phyloP scores from a whole-genome alignment of 1,140 invertebrate species.

The Eufriesea mexicana region DNA sequence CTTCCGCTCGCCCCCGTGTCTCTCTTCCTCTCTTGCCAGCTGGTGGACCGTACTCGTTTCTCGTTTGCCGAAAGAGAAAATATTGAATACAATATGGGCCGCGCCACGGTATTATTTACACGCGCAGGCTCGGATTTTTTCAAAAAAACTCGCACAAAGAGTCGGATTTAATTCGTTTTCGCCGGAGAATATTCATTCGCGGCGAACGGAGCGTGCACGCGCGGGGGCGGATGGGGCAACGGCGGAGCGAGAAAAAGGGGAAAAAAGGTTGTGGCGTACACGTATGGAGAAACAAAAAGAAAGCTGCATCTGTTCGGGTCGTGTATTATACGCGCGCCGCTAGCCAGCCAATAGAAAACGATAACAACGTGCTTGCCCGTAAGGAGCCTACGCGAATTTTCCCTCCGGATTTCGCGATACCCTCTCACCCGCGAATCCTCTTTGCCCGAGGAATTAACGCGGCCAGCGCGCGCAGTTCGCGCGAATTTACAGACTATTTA shows the following conservation, averaged over 20 bases:
- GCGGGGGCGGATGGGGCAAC: neutral
- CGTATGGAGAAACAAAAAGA: conserved; percentile 11
- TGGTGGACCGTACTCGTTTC: conserved; percentile 25
- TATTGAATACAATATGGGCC: conserved; percentile 67
- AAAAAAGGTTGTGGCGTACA: conserved; percentile 9
- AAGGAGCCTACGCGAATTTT: conserved; percentile 37
- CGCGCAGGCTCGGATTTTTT: conserved; percentile 59
- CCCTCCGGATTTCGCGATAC: conserved; percentile 25
- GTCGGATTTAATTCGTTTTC: conserved; percentile 68
- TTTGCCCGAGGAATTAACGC: conserved; percentile 45
- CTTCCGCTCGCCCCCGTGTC: neutral
- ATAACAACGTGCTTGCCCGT: conserved; percentile 14
- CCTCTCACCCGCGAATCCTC: conserved; percentile 28
- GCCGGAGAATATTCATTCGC: conserved; percentile 60
- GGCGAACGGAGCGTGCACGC: conserved; percentile 3
- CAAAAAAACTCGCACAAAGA: conserved; percentile 65
- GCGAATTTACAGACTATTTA: conserved; percentile 49
- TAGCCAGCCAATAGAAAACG: conserved; percentile 20
- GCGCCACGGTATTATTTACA: conserved; percentile 69
- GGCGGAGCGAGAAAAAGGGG: neutral
- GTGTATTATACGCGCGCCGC: conserved; percentile 26
- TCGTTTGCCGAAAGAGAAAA: conserved; percentile 54
- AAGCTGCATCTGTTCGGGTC: conserved; percentile 31
- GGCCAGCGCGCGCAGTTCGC: neutral
- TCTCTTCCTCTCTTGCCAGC: conserved; percentile 12